A percentile compares a stretch with the other conserved stretches of the same genome.
These are phyloP conservation scores for Haemorhous mexicanus DNA, from an alignment of 2,113 vertebrate species.

Conservation along the genomic window DNA sequence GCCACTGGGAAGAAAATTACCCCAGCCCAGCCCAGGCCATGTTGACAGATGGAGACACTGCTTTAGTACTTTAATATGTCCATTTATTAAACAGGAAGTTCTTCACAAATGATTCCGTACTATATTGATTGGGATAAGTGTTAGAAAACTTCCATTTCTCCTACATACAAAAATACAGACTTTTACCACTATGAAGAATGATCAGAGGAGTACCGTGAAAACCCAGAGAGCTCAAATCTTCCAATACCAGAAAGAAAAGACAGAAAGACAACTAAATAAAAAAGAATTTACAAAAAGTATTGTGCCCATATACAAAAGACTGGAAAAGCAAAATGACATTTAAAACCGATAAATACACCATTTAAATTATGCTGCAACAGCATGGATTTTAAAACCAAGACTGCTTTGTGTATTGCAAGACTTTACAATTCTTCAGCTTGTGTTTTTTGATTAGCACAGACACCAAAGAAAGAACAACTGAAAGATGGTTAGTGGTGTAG, in stretches of 20 bases:
- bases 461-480: background rate
- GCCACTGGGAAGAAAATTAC: background rate
- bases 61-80: slow-evolving; percentile 42
- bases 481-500: background rate
- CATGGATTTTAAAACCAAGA: slow-evolving; percentile 6
- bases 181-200: slow-evolving; percentile 75
- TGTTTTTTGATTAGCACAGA: background rate
- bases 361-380: slow-evolving; percentile 46
- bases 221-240: slow-evolving; percentile 38
- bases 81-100: slow-evolving; percentile 79
- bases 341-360: slow-evolving; percentile 53
- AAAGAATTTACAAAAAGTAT: slow-evolving; percentile 1
- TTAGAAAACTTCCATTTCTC: slow-evolving; percentile 76
- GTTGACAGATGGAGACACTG: background rate
- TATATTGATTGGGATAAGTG: slow-evolving; percentile 71
- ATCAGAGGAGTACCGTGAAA: slow-evolving; percentile 72
- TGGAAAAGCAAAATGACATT: slow-evolving; percentile 36
- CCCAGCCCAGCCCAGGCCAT: background rate
- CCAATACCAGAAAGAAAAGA: slow-evolving; percentile 51
- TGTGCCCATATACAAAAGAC: slow-evolving; percentile 63
- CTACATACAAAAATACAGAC: slow-evolving; percentile 82
- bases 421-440: slow-evolving; percentile 30
- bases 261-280: background rate
- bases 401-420: slow-evolving; percentile 13
- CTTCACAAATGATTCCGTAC: slow-evolving; percentile 75